Evolutionary conservation across 1,140 invertebrate species (phyloP).

Genomic region (Hydropsyche tenuis): DNA sequence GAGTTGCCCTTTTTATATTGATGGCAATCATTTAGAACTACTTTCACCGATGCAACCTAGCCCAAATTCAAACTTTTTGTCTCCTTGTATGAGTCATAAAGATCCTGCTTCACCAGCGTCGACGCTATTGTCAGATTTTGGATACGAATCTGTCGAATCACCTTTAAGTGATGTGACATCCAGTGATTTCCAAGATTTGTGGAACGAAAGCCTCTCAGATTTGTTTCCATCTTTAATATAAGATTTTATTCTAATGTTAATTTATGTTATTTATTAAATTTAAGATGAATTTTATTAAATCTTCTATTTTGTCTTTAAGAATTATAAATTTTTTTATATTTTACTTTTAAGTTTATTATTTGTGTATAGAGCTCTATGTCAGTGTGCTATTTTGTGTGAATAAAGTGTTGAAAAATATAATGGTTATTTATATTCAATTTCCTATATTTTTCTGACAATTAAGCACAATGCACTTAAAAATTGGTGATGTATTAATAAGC

Average conservation of each 20-base stretch:
- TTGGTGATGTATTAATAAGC: no score
- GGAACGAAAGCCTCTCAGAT: constrained; percentile 70
- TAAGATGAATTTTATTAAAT: neutral
- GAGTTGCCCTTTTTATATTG: constrained; percentile 55
- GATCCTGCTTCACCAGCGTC: constrained; percentile 56
- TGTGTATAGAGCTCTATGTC: constrained; percentile 23
- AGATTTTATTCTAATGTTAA: constrained; percentile 33
- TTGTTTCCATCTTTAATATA: constrained; percentile 67
- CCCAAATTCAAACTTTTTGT: constrained; percentile 52
- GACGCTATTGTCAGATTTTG: constrained; percentile 63
- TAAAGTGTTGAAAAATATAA: constrained; percentile 11
- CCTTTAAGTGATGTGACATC: constrained; percentile 60
- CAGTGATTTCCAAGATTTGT: constrained; percentile 64
- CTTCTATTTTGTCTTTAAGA: neutral
- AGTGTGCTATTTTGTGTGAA: constrained; percentile 35
- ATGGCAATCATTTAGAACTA: constrained; percentile 60
- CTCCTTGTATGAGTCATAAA: constrained; percentile 54
- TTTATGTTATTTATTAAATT: constrained; percentile 3
- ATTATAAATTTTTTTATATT: constrained; percentile 12
- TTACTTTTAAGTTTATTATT: constrained; percentile 9
- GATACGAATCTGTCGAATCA: constrained; percentile 66
- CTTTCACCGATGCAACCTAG: constrained; percentile 60
- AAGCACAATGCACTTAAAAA: no score
- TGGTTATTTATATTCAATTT: no score
- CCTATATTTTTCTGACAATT: no score